Percentiles rank a stretch among this genome's conserved stretches.
Evolutionary conservation across 1,140 invertebrate species (phyloP).

Genomic region (roundworm (Caenorhabditis elegans)): WBcel235 BX284602.5:6392001-6392500

Average conservation of each 20-base stretch:
- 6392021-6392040: conserved; percentile 31
- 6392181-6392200: background rate
- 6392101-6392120: conserved; percentile 8
- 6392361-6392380: too few species aligned
- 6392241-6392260: background rate
- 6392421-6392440: too few species aligned
- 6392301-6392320: too few species aligned
- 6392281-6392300: too few species aligned
- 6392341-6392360: too few species aligned
- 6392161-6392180: conserved; percentile 7
- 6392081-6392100: conserved; percentile 26
- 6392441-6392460: too few species aligned
- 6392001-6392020: conserved; percentile 33
- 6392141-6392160: conserved; percentile 3
- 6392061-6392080: background rate
- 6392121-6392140: background rate
- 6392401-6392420: too few species aligned
- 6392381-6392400: too few species aligned
- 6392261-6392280: too few species aligned
- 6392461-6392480: too few species aligned
- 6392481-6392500: too few species aligned
- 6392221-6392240: background rate
- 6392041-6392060: background rate
- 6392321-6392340: too few species aligned
- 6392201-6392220: background rate